These are phyloP conservation scores for Drosophila nigrodunni DNA, from an alignment of 1,140 invertebrate species.

Conservation along the genomic window DNA sequence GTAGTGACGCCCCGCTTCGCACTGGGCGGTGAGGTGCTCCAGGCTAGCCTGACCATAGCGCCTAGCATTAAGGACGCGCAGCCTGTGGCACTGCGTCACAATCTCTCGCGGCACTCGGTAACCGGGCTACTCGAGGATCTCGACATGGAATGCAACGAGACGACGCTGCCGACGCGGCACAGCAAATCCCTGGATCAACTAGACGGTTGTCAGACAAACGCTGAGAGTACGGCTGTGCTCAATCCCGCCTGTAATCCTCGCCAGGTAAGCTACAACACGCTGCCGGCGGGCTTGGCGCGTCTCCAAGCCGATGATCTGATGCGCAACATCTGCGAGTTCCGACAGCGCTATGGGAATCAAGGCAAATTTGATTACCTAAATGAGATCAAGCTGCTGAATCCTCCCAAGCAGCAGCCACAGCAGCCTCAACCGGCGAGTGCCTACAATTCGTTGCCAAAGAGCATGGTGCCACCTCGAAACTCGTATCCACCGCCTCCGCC, in stretches of 20 bases:
- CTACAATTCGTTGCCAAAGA: slow-evolving; percentile 83
- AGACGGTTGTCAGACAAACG: slow-evolving; percentile 73
- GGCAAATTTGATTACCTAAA: slow-evolving; percentile 79
- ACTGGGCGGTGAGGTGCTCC: slow-evolving; percentile 80
- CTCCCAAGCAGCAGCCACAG: slow-evolving; percentile 63
- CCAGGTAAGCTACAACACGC: slow-evolving; percentile 55
- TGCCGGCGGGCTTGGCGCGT: slow-evolving; percentile 51
- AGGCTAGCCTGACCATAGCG: slow-evolving; percentile 84
- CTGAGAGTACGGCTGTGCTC: slow-evolving; percentile 3
- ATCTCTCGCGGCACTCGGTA: slow-evolving; percentile 87
- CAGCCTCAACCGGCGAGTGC: slow-evolving; percentile 34
- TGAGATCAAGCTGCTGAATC: slow-evolving; percentile 82
- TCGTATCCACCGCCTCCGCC: slow-evolving; percentile 86
- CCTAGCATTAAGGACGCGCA: slow-evolving; percentile 67
- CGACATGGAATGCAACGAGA: slow-evolving; percentile 40
- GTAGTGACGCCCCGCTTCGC: slow-evolving; percentile 81
- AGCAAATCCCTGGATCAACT: slow-evolving; percentile 93
- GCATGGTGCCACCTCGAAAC: slow-evolving; percentile 86
- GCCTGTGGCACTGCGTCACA: slow-evolving; percentile 57
- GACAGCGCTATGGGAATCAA: slow-evolving; percentile 87
- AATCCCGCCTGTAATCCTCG: slow-evolving; percentile 20
- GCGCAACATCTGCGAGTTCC: slow-evolving; percentile 87
- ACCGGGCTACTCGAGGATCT: slow-evolving; percentile 86
- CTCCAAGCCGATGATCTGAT: slow-evolving; percentile 81
- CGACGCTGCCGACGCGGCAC: slow-evolving; percentile 89